Conservation (phyloP, 2,113 vertebrate genomes). For the Ophiodon elongatus region DNA sequence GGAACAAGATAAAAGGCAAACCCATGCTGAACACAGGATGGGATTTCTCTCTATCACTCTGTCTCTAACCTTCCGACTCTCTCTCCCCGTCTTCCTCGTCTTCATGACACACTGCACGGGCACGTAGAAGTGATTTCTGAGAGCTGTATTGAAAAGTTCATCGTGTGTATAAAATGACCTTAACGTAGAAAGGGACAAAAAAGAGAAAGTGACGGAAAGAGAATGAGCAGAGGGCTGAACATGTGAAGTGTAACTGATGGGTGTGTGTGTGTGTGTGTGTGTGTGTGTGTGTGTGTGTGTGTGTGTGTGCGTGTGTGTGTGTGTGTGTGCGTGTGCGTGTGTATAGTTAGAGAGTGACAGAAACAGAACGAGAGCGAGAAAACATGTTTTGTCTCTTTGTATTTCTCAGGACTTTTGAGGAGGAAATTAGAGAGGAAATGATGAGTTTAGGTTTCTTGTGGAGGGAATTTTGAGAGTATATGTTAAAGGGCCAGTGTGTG, state of each 20-base stretch:
- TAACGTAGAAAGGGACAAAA: background rate
- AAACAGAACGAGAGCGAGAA: background rate
- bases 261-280: background rate
- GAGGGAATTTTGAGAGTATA: background rate
- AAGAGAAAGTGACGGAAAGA: background rate
- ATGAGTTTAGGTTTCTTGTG: background rate
- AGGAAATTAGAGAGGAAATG: background rate
- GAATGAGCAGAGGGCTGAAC: background rate
- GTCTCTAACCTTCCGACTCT: conserved; percentile 4
- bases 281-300: background rate
- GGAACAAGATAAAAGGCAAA: conserved; percentile 32
- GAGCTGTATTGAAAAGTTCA: conserved; percentile 27
- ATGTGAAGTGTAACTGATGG: conserved; percentile 4
- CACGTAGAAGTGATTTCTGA: conserved; percentile 41
- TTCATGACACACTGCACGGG: conserved; percentile 1
- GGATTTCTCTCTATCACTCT: background rate
- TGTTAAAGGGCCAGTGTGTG: background rate
- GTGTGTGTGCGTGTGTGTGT: no score
- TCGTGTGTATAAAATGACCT: conserved; percentile 31
- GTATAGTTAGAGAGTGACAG: background rate
- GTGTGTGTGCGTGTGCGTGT: background rate
- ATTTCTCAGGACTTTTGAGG: background rate
- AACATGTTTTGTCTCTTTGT: background rate
- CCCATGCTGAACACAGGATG: background rate
- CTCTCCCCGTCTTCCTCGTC: conserved; percentile 2